Evolutionary conservation across 1,140 invertebrate species (phyloP).

Genomic region (Cotesia glomerata): DNA sequence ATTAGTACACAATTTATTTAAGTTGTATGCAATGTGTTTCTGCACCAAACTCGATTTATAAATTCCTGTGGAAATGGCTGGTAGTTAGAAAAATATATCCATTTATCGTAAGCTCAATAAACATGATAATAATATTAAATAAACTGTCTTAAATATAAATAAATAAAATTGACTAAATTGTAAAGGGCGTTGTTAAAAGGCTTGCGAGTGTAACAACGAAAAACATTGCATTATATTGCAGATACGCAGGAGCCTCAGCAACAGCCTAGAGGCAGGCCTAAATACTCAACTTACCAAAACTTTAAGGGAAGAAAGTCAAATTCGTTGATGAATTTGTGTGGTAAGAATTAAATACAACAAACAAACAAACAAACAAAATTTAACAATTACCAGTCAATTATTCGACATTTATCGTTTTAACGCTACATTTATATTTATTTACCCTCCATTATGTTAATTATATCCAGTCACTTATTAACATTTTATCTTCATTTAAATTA

Average conservation of each 20-base stretch:
- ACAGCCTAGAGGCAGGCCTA: constrained; percentile 78
- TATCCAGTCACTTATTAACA: constrained; percentile 39
- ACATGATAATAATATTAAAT: not conserved
- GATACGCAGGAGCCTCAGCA: constrained; percentile 75
- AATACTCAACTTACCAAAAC: constrained; percentile 84
- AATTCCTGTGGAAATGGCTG: constrained; percentile 42
- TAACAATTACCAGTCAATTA: too few relatives aligned
- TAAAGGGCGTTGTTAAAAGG: constrained; percentile 42
- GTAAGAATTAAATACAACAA: constrained; percentile 71
- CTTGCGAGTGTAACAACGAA: constrained; percentile 60
- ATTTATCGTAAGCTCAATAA: not conserved
- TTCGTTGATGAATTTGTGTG: constrained; percentile 92
- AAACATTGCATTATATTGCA: constrained; percentile 66
- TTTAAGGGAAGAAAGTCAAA: constrained; percentile 89
- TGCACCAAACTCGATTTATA: constrained; percentile 48
- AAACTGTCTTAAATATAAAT: not conserved
- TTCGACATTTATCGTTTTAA: too few relatives aligned
- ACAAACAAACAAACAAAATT: constrained; percentile 15
- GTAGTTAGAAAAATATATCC: constrained; percentile 45
- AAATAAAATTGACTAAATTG: constrained; percentile 27
- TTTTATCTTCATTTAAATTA: too few relatives aligned
- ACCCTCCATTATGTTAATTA: not conserved
- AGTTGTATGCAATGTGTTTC: constrained; percentile 55
- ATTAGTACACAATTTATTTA: constrained; percentile 51
- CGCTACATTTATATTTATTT: not conserved